Conservation (phyloP, 2,888 invertebrate genomes). For the Eilema griseolum region DNA sequence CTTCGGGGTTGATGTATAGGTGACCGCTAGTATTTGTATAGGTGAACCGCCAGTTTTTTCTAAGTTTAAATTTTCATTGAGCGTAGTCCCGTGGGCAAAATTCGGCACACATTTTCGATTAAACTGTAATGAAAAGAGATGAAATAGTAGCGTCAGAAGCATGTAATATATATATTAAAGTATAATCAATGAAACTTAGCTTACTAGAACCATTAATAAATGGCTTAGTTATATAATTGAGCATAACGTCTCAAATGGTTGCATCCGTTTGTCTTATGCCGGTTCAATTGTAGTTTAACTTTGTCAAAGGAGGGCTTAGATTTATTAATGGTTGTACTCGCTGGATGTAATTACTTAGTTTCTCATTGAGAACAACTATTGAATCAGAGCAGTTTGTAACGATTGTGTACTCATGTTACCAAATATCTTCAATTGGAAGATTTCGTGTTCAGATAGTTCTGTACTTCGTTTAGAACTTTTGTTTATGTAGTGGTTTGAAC, state of each 20-base stretch:
- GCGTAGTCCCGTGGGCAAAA: neutral
- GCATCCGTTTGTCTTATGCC: constrained; percentile 76
- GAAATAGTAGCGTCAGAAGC: neutral
- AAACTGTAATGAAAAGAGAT: neutral
- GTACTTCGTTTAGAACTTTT: neutral
- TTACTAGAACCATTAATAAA: constrained; percentile 31
- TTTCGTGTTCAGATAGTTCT: constrained; percentile 26
- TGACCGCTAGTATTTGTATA: neutral
- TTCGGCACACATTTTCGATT: neutral
- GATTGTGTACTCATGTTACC: constrained; percentile 25
- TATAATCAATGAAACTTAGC: neutral
- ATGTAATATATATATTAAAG: neutral
- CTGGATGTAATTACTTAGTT: constrained; percentile 47
- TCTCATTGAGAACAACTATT: constrained; percentile 42
- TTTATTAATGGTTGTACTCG: constrained; percentile 52
- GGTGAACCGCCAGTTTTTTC: neutral
- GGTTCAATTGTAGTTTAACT: constrained; percentile 63
- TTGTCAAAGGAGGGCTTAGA: constrained; percentile 55
- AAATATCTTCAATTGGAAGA: constrained; percentile 37
- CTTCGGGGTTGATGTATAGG: too few species aligned
- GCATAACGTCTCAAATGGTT: constrained; percentile 75
- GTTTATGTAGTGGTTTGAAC: neutral
- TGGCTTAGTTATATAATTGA: constrained; percentile 72
- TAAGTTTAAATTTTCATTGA: neutral
- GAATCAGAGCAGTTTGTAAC: constrained; percentile 28